Base-by-base conservation (phyloP, 2,113 vertebrate species). In the Malurus melanocephalus region DNA sequence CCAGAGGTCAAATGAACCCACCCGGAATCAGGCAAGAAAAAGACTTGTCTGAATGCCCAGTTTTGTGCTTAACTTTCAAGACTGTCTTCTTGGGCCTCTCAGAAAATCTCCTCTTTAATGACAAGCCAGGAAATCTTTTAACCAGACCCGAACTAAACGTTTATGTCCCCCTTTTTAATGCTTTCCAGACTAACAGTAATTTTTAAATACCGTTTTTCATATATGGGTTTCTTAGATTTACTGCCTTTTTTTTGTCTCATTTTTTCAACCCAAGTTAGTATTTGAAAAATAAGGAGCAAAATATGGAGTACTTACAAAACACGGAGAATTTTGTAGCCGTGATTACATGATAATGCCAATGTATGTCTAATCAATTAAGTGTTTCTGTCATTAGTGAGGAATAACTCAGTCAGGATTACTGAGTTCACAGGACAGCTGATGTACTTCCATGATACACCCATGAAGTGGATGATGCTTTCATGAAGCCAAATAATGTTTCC, bases 101-200 rank as follows among this genome's bases (percentile, higher is more conserved):
- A 46, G 52, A 83, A 93, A 91, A 68, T 78, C 61, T 86, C 23
- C 32, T 73, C 76, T 71, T 80, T 79, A 90, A 75, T 79, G 71
- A 49, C 59, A 85, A 87, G 62, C 43, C 87, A 92, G 74, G 62
- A 89, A 75, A 84, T 85, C 67, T 95, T 85, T 86, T 84, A 75
- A 75, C 80, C 69, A 94, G 80, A 88, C 57, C 66, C 76, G 76
- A 91, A 59, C 40, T 32, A 56, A 93, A 56, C 0, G 2, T 64
- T 59, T 82, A 38, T 67, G 21, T 61, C 30, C 38, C 18, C 15
- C 32, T 35, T 65, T 87, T 57, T 67, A 87, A 57, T 91, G 52
- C 51, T 33, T 89, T 84, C 49, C 62, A 83, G 85, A 74, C 65
- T 80, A 87, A 56, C 7, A 60, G 33, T 75, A 64, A 77, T 79